These are phyloP conservation scores for Synergus umbraculus DNA, from an alignment of 2,888 invertebrate species.

Conservation along the genomic window DNA sequence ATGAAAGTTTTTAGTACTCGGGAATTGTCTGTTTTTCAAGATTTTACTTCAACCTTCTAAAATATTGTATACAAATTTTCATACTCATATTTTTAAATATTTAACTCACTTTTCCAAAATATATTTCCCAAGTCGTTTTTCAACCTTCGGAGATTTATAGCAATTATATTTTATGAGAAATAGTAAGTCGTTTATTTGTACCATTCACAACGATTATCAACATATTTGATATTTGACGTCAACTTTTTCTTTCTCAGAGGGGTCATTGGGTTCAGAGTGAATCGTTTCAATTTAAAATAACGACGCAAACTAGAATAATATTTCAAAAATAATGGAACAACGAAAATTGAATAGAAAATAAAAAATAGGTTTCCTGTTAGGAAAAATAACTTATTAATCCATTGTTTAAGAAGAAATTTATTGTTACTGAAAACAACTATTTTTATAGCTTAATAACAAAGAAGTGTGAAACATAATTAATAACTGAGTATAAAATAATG, in stretches of 20 bases:
- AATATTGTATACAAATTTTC: not conserved
- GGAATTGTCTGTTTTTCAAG: not conserved
- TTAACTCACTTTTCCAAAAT: not conserved
- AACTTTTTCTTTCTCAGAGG: conserved; percentile 20
- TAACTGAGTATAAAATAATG: not conserved
- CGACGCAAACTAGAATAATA: not conserved
- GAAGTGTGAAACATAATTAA: not conserved
- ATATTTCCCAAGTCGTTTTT: not conserved
- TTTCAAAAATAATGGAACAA: not conserved
- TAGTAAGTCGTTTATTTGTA: not conserved
- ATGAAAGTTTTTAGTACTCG: not conserved
- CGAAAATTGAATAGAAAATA: not conserved
- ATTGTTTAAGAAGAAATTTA: too few relatives aligned
- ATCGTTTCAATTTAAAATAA: conserved; percentile 1
- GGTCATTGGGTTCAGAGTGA: conserved; percentile 18
- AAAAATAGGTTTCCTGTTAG: too few relatives aligned
- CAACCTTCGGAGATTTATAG: not conserved
- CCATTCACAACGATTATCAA: conserved; percentile 10
- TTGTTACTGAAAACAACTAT: not conserved
- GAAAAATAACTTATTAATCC: too few relatives aligned
- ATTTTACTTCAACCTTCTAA: not conserved
- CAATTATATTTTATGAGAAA: not conserved
- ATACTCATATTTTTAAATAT: not conserved
- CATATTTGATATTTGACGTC: conserved; percentile 13
- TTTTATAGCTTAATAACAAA: not conserved